Evolutionary conservation across 2,888 invertebrate species (phyloP).

Genomic region (Agriopis leucophaearia): DNA sequence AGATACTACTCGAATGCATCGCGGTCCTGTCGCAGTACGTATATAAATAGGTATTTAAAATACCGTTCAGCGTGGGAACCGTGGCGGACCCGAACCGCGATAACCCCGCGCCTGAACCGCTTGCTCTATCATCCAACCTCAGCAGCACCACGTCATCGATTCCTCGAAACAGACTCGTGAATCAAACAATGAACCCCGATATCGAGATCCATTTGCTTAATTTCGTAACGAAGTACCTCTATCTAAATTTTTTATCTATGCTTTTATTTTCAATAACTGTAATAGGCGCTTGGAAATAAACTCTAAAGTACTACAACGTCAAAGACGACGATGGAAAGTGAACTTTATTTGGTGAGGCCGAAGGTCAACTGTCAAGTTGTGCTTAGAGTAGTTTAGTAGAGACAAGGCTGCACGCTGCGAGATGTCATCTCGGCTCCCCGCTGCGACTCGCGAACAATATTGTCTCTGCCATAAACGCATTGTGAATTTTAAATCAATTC

Average conservation of each 20-base stretch:
- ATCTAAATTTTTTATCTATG: conserved; percentile 74
- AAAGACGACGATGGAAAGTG: conserved; percentile 50
- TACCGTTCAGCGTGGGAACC: conserved; percentile 84
- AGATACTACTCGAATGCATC: conserved; percentile 83
- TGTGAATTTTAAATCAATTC: conserved; percentile 83
- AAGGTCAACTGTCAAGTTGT: conserved; percentile 44
- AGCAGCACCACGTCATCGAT: conserved; percentile 39
- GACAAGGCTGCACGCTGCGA: conserved; percentile 81
- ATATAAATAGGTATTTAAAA: conserved; percentile 85
- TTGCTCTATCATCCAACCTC: conserved; percentile 55
- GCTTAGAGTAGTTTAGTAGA: conserved; percentile 60
- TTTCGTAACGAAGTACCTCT: conserved; percentile 75
- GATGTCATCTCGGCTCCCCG: conserved; percentile 84
- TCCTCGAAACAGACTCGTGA: conserved; percentile 51
- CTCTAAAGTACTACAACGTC: conserved; percentile 59
- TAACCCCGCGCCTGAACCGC: conserved; percentile 70
- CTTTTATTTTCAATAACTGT: conserved; percentile 78
- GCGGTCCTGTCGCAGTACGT: conserved; percentile 81
- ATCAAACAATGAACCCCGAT: conserved; percentile 78
- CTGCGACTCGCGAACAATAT: conserved; percentile 83
- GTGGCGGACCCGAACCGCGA: conserved; percentile 74
- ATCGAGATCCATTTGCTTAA: conserved; percentile 81
- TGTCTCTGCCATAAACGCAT: conserved; percentile 81
- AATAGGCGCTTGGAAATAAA: conserved; percentile 65
- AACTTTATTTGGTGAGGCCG: conserved; percentile 49